Conservation (phyloP, 2,113 vertebrate genomes). For the Colossoma macropomum region DNA sequence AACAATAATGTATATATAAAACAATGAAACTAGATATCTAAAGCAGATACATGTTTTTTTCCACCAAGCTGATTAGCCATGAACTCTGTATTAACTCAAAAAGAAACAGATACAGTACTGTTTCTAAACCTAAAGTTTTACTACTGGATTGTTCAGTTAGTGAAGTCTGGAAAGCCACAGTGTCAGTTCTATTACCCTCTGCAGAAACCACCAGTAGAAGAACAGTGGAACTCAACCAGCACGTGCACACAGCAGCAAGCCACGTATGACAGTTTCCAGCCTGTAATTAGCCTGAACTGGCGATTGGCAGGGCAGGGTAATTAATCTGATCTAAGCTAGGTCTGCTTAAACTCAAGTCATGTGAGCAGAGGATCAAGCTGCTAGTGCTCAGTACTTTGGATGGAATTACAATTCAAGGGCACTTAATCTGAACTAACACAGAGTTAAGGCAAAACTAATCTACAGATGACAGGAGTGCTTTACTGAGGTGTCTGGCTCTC, state of each 20-base stretch:
- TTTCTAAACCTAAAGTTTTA: background rate
- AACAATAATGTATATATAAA: no score
- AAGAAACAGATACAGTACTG: background rate
- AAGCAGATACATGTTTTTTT: background rate
- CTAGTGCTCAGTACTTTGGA: slow-evolving; percentile 19
- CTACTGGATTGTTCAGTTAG: background rate
- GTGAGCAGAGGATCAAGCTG: slow-evolving; percentile 19
- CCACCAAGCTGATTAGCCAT: background rate
- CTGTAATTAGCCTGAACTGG: slow-evolving; percentile 28
- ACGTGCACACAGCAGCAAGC: background rate
- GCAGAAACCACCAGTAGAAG: background rate
- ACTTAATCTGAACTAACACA: slow-evolving; percentile 44
- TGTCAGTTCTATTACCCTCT: background rate
- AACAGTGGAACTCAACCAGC: background rate
- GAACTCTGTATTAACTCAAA: background rate
- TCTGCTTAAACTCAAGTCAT: background rate
- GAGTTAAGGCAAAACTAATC: slow-evolving; percentile 31
- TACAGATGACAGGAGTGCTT: slow-evolving; percentile 26
- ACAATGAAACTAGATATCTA: no score
- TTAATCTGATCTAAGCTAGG: slow-evolving; percentile 35
- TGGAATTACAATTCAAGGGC: slow-evolving; percentile 38
- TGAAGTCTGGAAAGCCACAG: background rate
- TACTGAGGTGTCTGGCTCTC: slow-evolving; percentile 11
- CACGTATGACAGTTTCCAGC: background rate
- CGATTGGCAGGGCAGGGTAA: slow-evolving; percentile 29